These are phyloP conservation scores for Asteroscopus sphinx DNA, from an alignment of 2,888 invertebrate genomes.

Conservation along the genomic window DNA sequence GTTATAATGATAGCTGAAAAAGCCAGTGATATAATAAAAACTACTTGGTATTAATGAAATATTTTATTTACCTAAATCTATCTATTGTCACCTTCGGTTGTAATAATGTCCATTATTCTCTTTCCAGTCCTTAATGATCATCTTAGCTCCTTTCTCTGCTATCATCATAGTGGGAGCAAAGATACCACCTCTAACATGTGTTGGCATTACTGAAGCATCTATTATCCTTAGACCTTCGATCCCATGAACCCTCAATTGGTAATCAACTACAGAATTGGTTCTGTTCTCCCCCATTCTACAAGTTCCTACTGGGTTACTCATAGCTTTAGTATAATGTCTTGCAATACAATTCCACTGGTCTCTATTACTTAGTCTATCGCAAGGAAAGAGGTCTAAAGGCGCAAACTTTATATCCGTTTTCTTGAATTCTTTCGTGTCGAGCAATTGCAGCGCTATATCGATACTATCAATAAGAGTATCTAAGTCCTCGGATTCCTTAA, in stretches of 20 bases:
- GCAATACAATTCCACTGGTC: conserved; percentile 87
- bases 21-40: conserved; percentile 86
- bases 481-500: conserved; percentile 84
- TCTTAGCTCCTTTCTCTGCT: conserved; percentile 83
- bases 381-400: conserved; percentile 83
- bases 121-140: conserved; percentile 85
- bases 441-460: conserved; percentile 82
- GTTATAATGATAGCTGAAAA: conserved; percentile 88
- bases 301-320: conserved; percentile 84
- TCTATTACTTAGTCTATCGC: conserved; percentile 81
- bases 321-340: conserved; percentile 85
- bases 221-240: conserved; percentile 83
- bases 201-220: conserved; percentile 86
- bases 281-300: conserved; percentile 84
- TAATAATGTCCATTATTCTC: conserved; percentile 79
- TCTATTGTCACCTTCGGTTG: conserved; percentile 63
- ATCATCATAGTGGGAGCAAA: conserved; percentile 85
- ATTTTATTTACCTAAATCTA: conserved; percentile 65
- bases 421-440: conserved; percentile 85
- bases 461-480: conserved; percentile 83
- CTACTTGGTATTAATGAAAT: conserved; percentile 79
- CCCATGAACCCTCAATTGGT: conserved; percentile 80
- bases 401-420: conserved; percentile 83
- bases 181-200: conserved; percentile 80
- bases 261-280: conserved; percentile 82